Percentiles rank a stretch among this genome's conserved stretches.
Evolutionary conservation across 2,888 invertebrate genomes (phyloP).

Genomic region (Eupithecia dodoneata): DNA sequence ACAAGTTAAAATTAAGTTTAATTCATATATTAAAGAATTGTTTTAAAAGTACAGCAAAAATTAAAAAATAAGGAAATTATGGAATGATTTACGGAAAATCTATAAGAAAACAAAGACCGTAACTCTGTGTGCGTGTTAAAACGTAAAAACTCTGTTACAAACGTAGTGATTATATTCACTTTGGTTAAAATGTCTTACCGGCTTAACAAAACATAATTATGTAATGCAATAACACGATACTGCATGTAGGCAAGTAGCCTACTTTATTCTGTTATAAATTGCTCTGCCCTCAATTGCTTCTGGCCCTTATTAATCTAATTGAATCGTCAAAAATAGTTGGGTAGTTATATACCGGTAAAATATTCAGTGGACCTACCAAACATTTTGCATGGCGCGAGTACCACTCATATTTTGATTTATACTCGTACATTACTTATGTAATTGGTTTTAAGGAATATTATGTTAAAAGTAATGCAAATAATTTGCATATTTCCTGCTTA

Average conservation of each 20-base stretch:
- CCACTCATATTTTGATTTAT: too few species aligned
- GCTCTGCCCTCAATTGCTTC: conserved; percentile 13
- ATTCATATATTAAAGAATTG: too few species aligned
- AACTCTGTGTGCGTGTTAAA: too few species aligned
- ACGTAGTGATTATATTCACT: background rate
- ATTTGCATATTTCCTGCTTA: conserved; percentile 1
- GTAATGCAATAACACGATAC: background rate
- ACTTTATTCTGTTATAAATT: conserved; percentile 6
- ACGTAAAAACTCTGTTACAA: background rate
- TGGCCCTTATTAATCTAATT: conserved; percentile 15
- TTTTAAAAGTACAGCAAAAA: too few species aligned
- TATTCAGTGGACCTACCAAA: too few species aligned
- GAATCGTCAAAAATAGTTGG: background rate
- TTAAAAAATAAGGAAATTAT: too few species aligned
- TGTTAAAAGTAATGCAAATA: background rate
- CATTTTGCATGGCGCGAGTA: too few species aligned
- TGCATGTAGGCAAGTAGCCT: conserved; percentile 1
- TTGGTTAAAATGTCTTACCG: background rate
- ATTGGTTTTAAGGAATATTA: background rate
- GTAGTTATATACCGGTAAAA: background rate
- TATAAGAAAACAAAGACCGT: too few species aligned
- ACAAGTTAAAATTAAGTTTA: too few species aligned
- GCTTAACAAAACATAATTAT: background rate
- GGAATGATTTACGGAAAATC: too few species aligned
- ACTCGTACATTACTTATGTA: too few species aligned